Evolutionary conservation across 1,140 invertebrate genomes (phyloP).

Genomic region (Lepidurus apus): DNA sequence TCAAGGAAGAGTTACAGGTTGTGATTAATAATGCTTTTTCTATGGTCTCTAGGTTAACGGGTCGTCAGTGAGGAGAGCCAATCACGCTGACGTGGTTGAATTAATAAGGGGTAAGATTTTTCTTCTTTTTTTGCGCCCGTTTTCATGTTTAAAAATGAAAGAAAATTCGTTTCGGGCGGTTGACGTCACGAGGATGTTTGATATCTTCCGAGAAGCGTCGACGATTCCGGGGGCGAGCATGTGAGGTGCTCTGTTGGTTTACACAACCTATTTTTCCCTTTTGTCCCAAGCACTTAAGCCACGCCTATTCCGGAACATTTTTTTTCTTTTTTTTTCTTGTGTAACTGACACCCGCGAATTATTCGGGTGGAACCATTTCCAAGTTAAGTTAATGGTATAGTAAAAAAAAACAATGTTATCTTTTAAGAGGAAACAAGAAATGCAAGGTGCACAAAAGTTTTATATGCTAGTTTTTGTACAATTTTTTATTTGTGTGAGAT

Average conservation of each 20-base stretch:
- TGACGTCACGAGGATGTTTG: slow-evolving; percentile 23
- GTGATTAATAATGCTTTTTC: slow-evolving; percentile 23
- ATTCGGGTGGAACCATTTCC: too few species aligned
- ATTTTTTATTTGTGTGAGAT: too few species aligned
- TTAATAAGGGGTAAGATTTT: slow-evolving; percentile 79
- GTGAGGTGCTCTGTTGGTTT: slow-evolving; percentile 20
- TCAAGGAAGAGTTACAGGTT: slow-evolving; percentile 18
- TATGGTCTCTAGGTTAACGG: slow-evolving; percentile 66
- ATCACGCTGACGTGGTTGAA: slow-evolving; percentile 87
- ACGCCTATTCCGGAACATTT: not conserved
- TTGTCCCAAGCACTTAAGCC: slow-evolving; percentile 7
- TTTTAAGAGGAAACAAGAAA: too few species aligned
- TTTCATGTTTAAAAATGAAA: not conserved
- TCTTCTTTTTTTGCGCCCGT: slow-evolving; percentile 32
- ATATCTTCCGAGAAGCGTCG: slow-evolving; percentile 24
- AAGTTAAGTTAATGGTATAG: too few species aligned
- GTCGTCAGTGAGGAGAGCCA: slow-evolving; percentile 77
- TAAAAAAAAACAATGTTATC: too few species aligned
- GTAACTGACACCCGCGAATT: not conserved
- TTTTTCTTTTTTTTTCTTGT: not conserved
- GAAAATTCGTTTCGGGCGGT: not conserved
- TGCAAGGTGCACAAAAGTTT: too few species aligned
- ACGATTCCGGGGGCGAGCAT: not conserved
- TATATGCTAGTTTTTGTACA: too few species aligned
- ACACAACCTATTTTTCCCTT: slow-evolving; percentile 24